Percentiles rank a stretch among this genome's conserved stretches.
Evolutionary conservation across 1,140 invertebrate genomes (phyloP).

Genomic region (Stenopsyche tienmushanensis): DNA sequence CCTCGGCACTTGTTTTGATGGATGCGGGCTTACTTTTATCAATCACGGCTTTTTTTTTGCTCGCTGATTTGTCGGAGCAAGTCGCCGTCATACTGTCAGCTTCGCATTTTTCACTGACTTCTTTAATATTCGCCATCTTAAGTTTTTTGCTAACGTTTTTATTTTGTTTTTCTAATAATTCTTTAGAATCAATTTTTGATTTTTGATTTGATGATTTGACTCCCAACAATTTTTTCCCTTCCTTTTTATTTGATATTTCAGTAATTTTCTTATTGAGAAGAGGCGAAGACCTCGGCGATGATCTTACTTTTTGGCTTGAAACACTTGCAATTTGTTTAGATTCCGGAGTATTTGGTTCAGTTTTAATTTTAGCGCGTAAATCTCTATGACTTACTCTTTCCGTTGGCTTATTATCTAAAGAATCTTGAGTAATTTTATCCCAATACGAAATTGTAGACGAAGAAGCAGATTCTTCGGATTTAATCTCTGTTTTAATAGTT

Average conservation of each 20-base stretch:
- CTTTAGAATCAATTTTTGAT: background rate
- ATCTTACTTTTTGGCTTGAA: too few species aligned
- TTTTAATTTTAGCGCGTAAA: slow-evolving; percentile 20
- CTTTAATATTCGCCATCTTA: too few species aligned
- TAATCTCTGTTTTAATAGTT: background rate
- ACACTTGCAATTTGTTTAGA: slow-evolving; percentile 2
- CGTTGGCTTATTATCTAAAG: slow-evolving; percentile 28
- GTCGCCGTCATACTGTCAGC: too few species aligned
- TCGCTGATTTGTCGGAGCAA: too few species aligned
- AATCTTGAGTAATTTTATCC: slow-evolving; percentile 36
- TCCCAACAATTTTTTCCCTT: background rate
- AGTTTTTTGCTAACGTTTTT: too few species aligned
- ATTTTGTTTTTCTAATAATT: too few species aligned
- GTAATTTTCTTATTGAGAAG: too few species aligned
- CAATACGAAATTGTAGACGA: slow-evolving; percentile 32
- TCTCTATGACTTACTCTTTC: slow-evolving; percentile 36
- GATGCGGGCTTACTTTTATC: too few species aligned
- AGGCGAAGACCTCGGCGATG: too few species aligned
- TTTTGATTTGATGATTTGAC: background rate
- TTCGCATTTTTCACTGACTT: background rate
- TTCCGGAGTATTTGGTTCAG: slow-evolving; percentile 28
- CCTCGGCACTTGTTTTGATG: too few species aligned
- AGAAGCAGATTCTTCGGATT: slow-evolving; percentile 4
- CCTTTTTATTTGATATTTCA: background rate
- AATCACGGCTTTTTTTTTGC: too few species aligned